phyloP scores from a whole-genome alignment of 2,888 invertebrate species.

The Lithophane socia region DNA sequence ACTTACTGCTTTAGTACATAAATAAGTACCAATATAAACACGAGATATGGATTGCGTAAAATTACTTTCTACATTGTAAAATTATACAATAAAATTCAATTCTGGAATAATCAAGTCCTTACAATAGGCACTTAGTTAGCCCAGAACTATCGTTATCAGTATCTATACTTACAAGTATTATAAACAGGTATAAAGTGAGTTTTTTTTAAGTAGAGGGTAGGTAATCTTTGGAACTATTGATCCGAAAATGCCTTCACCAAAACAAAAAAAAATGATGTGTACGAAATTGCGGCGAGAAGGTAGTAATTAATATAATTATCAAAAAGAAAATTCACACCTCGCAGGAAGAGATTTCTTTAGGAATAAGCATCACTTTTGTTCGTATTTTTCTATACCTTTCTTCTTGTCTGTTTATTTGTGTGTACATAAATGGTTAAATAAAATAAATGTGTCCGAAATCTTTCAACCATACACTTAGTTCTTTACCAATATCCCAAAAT shows the following conservation, averaged over 20 bases:
- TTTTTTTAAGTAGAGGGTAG: no score
- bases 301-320: not conserved
- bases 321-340: no score
- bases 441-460: not conserved
- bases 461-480: conserved; percentile 2
- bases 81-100: not conserved
- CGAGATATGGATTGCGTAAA: not conserved
- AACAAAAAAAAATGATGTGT: no score
- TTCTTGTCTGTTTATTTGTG: no score
- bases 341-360: no score
- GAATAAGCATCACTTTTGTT: no score
- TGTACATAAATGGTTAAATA: no score
- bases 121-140: not conserved
- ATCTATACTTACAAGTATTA: not conserved
- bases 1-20: not conserved
- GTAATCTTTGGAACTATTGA: no score
- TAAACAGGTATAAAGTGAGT: not conserved
- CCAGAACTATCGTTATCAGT: not conserved
- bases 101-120: not conserved
- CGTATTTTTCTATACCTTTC: no score
- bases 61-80: not conserved
- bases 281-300: not conserved
- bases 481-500: conserved; percentile 36
- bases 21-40: not conserved
- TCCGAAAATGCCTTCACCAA: no score